A percentile compares a stretch with the other conserved stretches of the same genome.
These are phyloP conservation scores for Drosophila subquinaria DNA, from an alignment of 2,888 invertebrate species.

Conservation along the genomic window DNA sequence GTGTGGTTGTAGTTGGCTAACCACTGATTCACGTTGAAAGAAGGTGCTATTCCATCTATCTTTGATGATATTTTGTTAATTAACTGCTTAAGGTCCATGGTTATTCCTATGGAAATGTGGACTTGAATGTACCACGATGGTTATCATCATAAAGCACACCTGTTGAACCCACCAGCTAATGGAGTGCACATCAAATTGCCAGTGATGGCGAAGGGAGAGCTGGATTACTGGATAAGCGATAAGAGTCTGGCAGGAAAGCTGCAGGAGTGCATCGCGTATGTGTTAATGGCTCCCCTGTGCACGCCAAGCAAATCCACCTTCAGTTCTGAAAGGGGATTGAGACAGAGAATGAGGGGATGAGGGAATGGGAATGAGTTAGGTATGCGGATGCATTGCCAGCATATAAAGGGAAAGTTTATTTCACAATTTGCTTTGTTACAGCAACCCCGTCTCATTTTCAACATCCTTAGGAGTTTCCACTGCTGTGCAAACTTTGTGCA, in stretches of 20 bases:
- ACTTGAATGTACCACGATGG: too few relatives aligned
- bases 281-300: slow-evolving; percentile 92
- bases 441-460: slow-evolving; percentile 5
- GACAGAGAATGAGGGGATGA: too few relatives aligned
- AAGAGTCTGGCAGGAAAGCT: slow-evolving; percentile 94
- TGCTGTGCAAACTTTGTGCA: slow-evolving; percentile 67
- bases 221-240: slow-evolving; percentile 88
- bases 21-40: too few relatives aligned
- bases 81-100: neutral
- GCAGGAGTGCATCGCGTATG: slow-evolving; percentile 93
- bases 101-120: neutral
- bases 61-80: slow-evolving; percentile 41
- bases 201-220: neutral
- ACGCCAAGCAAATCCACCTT: slow-evolving; percentile 93
- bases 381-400: slow-evolving; percentile 56
- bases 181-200: slow-evolving; percentile 34
- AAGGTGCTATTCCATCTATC: neutral
- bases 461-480: slow-evolving; percentile 28
- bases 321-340: slow-evolving; percentile 87
- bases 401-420: slow-evolving; percentile 68
- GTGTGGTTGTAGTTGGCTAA: too few relatives aligned
- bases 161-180: too few relatives aligned
- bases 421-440: slow-evolving; percentile 69
- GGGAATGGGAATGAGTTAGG: neutral
- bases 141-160: too few relatives aligned